These are phyloP conservation scores for Chrysaora quinquecirrha DNA, from an alignment of 30 jellyfish, hydroid and myxozoan genomes.

Conservation along the genomic window DNA sequence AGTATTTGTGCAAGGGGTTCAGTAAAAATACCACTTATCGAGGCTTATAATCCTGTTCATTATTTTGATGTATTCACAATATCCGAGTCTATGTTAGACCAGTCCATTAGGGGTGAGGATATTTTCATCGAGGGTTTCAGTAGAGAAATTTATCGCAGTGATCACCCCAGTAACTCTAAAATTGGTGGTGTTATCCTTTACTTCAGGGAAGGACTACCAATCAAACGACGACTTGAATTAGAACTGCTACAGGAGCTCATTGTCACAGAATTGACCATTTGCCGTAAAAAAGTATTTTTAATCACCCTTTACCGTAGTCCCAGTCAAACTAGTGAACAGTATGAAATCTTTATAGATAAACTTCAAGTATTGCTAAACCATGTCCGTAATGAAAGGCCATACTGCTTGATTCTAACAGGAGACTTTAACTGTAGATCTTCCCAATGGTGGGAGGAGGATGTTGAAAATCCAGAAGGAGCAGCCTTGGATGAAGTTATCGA, in stretches of 20 bases:
- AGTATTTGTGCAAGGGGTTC: too few species aligned
- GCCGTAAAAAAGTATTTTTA: constrained; percentile 43
- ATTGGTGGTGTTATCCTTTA: too few species aligned
- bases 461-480: constrained; percentile 27
- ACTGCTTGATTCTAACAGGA: constrained; percentile 56
- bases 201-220: constrained; percentile 25
- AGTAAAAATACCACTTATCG: too few species aligned
- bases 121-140: constrained; percentile 21
- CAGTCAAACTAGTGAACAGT: constrained; percentile 39
- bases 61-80: constrained; percentile 19
- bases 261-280: constrained; percentile 46
- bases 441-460: constrained; percentile 54
- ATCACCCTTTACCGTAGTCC: constrained; percentile 63
- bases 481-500: constrained; percentile 48
- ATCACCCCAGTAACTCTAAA: constrained; percentile 37
- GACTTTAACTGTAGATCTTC: too few species aligned
- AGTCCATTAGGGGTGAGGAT: constrained; percentile 11
- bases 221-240: constrained; percentile 44
- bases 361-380: constrained; percentile 54
- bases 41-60: too few species aligned
- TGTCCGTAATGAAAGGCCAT: constrained; percentile 56
- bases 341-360: constrained; percentile 47
- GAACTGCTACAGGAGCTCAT: constrained; percentile 56
- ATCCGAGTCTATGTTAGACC: constrained; percentile 16
- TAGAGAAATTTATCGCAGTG: constrained; percentile 40